Base-by-base conservation (phyloP, 2,888 invertebrate species). In the Frankliniella fusca region DNA sequence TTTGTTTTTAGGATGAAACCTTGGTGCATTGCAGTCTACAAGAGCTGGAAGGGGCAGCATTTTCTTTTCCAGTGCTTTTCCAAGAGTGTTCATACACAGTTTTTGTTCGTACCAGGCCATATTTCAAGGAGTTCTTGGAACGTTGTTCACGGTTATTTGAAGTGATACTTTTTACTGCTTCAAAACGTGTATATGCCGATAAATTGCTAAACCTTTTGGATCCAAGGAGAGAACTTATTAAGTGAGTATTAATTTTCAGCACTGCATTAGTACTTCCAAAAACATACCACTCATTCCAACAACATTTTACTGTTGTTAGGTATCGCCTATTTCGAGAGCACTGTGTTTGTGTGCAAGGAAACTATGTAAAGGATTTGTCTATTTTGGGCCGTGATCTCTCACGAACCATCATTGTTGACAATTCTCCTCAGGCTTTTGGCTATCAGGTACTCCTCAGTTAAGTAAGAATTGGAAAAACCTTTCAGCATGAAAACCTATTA, bases 181-280 rank as follows among this genome's bases (percentile, higher is more conserved):
- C 96, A 87, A 98, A 98, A 89, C 92, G 97, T 81, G 96, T 98
- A 80, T 98, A 98, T 88, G 98, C 98, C 0, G 97, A 98, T 88
- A 94, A 97, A 85, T 91, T 98, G 85, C 91, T 98, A 86, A 97
- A 98, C 90, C 89, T 98, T 82, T 90, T 98, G 79, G 98, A 98
- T 88, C 96, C 97, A 0, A 92, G 94, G 61, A 90, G 97, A 79
- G 93, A 94, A 85, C 93, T 96, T 91, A 97, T 98, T 85, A 96
- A 95, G 89, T 96, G 86, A 88, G 90, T 87, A 85, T 82, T 84
- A 84, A 83, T 48, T 49, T 28, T 81, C 3, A 38, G 38, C 5
- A 38, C 38, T 38, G 38, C 38, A 38, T 38, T 38, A 38, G 3
- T 38, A 38, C 5, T 38, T 3, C 38, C 38, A 38, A 38, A 38